Evolutionary conservation across 2,797 vertebrate genomes (phyloP).

Genomic region (Cyclopterus lumpus): DNA sequence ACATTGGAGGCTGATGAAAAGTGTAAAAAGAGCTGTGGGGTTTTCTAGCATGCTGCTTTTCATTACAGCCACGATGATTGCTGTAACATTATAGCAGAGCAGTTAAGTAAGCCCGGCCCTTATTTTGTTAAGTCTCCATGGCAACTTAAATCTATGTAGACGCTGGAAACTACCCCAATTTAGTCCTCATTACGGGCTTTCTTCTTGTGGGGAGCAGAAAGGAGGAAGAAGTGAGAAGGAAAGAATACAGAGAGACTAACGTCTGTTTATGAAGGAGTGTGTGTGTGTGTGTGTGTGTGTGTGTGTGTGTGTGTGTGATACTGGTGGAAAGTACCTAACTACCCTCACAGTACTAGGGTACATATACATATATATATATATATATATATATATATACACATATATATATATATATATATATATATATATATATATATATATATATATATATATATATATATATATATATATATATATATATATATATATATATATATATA

Average conservation of each 20-base stretch:
- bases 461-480: no score
- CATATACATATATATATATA: not conserved
- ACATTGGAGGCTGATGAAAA: constrained; percentile 16
- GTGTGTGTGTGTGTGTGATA: not conserved
- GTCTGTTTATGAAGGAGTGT: constrained; percentile 3
- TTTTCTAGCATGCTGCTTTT: constrained; percentile 67
- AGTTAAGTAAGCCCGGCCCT: constrained; percentile 69
- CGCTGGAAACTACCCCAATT: constrained; percentile 77
- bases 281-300: not conserved
- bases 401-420: no score
- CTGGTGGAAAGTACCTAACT: no score
- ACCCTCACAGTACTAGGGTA: not conserved
- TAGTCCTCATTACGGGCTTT: constrained; percentile 45
- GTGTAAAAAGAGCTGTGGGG: no score
- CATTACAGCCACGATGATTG: constrained; percentile 68
- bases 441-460: no score
- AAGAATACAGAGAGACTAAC: constrained; percentile 24
- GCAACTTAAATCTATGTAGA: constrained; percentile 77
- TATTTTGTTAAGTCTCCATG: constrained; percentile 78
- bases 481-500: no score
- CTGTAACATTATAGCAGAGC: constrained; percentile 71
- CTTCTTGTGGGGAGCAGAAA: constrained; percentile 37
- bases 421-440: no score
- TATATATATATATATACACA: no score
- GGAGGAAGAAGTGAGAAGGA: constrained; percentile 31